A percentile compares a stretch with the other conserved stretches of the same genome.
phyloP scores from a whole-genome alignment of 1,140 invertebrate species.

The Mizuhopecten yessoensis region DNA sequence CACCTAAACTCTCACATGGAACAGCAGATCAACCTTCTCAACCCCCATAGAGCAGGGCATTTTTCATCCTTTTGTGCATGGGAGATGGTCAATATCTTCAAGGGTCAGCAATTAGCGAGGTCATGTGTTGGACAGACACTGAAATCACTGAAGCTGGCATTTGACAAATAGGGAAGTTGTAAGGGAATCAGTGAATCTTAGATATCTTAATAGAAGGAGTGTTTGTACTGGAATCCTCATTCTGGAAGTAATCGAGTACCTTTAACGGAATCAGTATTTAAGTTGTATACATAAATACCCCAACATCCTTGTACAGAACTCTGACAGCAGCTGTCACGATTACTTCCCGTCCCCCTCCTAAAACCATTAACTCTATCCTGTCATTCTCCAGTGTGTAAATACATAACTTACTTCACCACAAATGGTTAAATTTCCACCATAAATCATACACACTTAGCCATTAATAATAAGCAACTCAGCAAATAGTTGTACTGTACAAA shows the following conservation, averaged over 20 bases:
- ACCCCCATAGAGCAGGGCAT: background rate
- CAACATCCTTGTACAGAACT: background rate
- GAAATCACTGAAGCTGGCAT: background rate
- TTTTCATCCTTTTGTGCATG: background rate
- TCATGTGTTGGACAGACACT: background rate
- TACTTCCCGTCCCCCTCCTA: background rate
- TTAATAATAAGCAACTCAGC: background rate
- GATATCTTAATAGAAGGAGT: no score
- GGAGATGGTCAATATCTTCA: slow-evolving; percentile 1
- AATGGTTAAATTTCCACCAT: slow-evolving; percentile 20
- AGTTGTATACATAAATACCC: background rate
- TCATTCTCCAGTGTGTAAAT: background rate
- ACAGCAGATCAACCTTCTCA: background rate
- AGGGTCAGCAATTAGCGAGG: slow-evolving; percentile 10
- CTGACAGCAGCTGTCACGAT: slow-evolving; percentile 23
- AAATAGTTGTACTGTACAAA: slow-evolving; percentile 35
- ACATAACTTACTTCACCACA: slow-evolving; percentile 14
- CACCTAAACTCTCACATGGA: background rate
- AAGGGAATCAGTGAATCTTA: background rate
- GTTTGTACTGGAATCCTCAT: background rate
- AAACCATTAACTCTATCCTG: background rate
- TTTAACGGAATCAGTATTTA: background rate
- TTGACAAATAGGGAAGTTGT: background rate
- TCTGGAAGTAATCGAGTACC: background rate
- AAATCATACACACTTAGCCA: slow-evolving; percentile 19